Evolutionary conservation across 2,888 invertebrate species (phyloP).

Genomic region (Galeruca laticollis): DNA sequence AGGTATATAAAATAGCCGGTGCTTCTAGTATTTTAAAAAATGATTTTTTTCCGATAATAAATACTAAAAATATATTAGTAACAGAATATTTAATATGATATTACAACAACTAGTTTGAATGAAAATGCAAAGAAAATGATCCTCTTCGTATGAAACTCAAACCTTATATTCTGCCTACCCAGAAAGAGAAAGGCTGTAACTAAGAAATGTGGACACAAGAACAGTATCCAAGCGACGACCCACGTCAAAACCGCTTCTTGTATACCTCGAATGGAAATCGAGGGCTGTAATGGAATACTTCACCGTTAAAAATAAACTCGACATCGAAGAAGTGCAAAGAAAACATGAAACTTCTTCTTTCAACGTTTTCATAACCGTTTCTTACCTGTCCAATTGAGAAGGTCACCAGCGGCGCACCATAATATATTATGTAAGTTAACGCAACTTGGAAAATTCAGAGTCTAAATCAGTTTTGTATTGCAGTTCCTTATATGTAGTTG

Average conservation of each 20-base stretch:
- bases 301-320: not conserved
- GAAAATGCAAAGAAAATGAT: too few relatives aligned
- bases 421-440: not conserved
- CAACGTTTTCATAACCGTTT: conserved; percentile 5
- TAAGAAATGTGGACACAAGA: not conserved
- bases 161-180: too few relatives aligned
- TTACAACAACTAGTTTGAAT: too few relatives aligned
- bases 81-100: too few relatives aligned
- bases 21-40: too few relatives aligned
- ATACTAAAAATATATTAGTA: too few relatives aligned
- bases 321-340: not conserved
- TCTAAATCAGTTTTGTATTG: too few relatives aligned
- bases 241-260: not conserved
- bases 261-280: not conserved
- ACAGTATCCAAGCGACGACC: not conserved
- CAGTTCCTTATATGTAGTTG: too few relatives aligned
- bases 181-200: not conserved
- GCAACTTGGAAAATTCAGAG: not conserved
- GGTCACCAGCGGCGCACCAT: not conserved
- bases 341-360: conserved; percentile 9
- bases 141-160: too few relatives aligned
- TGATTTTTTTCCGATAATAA: too few relatives aligned
- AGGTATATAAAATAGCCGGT: too few relatives aligned
- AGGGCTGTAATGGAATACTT: not conserved
- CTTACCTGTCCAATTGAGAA: conserved; percentile 9